A percentile compares a stretch with the other conserved stretches of the same genome.
These are phyloP conservation scores for Stegodyphus mimosarum DNA, from an alignment of 1,140 invertebrate genomes.

Conservation along the genomic window DNA sequence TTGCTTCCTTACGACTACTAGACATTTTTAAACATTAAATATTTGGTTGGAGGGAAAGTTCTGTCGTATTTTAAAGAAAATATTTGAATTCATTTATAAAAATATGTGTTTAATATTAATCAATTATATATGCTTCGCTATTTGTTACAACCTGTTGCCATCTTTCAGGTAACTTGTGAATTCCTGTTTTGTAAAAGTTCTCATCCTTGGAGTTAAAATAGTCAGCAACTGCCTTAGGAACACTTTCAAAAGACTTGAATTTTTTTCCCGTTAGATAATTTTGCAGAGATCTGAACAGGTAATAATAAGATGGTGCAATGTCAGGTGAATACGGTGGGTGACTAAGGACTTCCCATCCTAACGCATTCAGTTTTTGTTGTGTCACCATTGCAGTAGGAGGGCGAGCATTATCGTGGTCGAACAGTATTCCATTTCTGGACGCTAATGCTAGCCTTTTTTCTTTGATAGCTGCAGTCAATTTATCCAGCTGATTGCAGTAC, in stretches of 20 bases:
- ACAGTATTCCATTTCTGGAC: conserved; percentile 34
- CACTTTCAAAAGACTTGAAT: conserved; percentile 45
- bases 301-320: conserved; percentile 66
- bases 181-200: no score
- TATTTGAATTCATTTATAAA: no score
- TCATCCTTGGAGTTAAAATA: conserved; percentile 14
- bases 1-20: no score
- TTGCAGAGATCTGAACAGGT: conserved; percentile 45
- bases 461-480: conserved; percentile 51
- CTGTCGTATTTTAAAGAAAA: no score
- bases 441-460: conserved; percentile 41
- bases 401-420: conserved; percentile 37
- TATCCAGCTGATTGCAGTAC: conserved; percentile 35
- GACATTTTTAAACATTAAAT: no score
- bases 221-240: conserved; percentile 28
- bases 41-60: no score
- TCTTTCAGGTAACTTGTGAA: no score
- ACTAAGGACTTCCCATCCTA: conserved; percentile 9
- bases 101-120: no score
- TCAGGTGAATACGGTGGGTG: conserved; percentile 49
- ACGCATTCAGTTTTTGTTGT: conserved; percentile 7
- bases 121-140: no score
- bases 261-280: conserved; percentile 43
- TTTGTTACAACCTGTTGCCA: no score
- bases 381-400: no score